Conservation (phyloP, 2,797 vertebrate genomes). For the Arctocebus calabarensis region DNA sequence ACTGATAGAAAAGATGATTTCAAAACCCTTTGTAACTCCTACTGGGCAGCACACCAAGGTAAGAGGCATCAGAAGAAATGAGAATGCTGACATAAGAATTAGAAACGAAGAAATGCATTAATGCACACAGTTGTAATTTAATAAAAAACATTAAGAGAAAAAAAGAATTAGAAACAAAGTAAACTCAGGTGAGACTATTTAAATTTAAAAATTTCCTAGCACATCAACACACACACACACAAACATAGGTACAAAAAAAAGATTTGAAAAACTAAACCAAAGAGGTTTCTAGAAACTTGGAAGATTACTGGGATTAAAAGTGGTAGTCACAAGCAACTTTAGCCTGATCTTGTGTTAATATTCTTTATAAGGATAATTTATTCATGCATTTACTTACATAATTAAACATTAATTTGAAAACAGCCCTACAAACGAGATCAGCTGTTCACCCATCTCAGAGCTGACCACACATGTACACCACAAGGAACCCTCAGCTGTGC, state of each 20-base stretch:
- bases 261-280: neutral
- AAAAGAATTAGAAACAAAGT: neutral
- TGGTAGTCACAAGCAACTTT: neutral
- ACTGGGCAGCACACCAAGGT: neutral
- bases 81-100: neutral
- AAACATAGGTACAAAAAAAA: neutral
- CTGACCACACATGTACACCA: neutral
- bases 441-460: neutral
- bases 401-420: conserved; percentile 8
- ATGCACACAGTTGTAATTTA: too few relatives aligned
- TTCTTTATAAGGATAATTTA: neutral
- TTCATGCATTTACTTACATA: neutral
- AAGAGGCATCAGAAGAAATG: neutral
- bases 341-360: neutral
- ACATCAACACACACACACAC: neutral
- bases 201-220: neutral
- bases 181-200: neutral
- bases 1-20: neutral
- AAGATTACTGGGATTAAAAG: neutral
- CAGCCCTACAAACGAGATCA: neutral
- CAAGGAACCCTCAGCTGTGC: neutral
- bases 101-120: too few relatives aligned
- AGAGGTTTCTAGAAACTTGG: neutral
- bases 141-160: too few relatives aligned
- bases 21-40: neutral